Base-by-base conservation (phyloP, 2,888 invertebrate species). In the Glyphotaelius pellucidus region DNA sequence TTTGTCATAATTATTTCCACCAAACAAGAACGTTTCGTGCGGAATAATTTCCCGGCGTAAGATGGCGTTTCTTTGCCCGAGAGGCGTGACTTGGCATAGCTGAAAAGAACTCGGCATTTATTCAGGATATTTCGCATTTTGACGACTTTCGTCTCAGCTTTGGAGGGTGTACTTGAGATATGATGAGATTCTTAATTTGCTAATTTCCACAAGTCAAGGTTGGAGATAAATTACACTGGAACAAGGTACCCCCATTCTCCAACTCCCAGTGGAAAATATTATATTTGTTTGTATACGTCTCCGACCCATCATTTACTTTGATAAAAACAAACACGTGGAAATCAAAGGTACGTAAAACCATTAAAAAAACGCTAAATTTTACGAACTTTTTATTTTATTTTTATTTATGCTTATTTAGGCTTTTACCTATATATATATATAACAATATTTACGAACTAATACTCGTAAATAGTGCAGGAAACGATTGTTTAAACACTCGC, bases 81-180 rank as follows among this genome's bases (percentile, higher is more conserved):
- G 83, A 83, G 35, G 35, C 83, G 83, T 83, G 83, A 83, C 83
- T 25, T 83, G 35, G 83, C 83, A 83, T 83, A 83, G 25, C 35
- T 35, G 83, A 83, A 83, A 83, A 83, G 35, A 83, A 35, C 35
- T 83, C 25, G 35, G 83, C 35, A 83, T 83, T 83, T 67, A 67
- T 67, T 67, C n/a, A 67, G 25, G 67, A 67, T 67, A 83, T 32
- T 83, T 83, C 32, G 32, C 15, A 83, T 83, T 83, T 83, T 32
- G 83, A 38, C 32, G 35, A 83, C 83, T 83, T 83, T 83, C 35
- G 19, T 25, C 25, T 32, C 83, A 35, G 25, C 35, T 67, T 67
- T 67, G 67, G 67, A 67, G 67, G 67, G 67, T 67, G 67, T 67
- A 25, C 35, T 38, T 35, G 83, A 83, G 83, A 32, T 35, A 83